Base-by-base conservation (phyloP, 1,140 invertebrate species). In the Campoletis sonorensis region DNA sequence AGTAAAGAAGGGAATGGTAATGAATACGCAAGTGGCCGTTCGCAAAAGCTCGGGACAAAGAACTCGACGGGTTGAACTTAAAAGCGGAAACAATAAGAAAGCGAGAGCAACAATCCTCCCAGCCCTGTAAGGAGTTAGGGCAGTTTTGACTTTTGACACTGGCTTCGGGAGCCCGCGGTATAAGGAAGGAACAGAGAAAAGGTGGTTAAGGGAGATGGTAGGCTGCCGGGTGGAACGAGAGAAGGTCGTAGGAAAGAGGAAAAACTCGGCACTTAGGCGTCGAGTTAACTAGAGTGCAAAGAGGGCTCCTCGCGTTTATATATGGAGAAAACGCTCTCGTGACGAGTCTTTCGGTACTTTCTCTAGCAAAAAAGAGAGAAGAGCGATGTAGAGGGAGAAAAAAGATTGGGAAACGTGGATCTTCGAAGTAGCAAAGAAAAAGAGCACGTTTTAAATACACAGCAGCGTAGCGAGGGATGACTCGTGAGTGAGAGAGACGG, bases 221-320 rank as follows among this genome's bases (percentile, higher is more conserved):
- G 13, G 8, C 30, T 4, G 18, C 30, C 40, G 54, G 45, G 27
- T n/a, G 18, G 16, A 40, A 18, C 2, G 26, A 76, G 76, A 76
- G 78, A 81, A 82, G 80, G 81, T 73, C 40, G 40, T 13, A 45
- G 40, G 67, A 75, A 79, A 83, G 84, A 84, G 78, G 81, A 85
- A 84, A 87, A 87, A 88, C 86, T 80, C 81, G 82, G 86, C 85
- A 87, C 85, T 88, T 87, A 86, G 86, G 13, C 13, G n/a, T 26
- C 75, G 72, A 84, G 83, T 85, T 84, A 86, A 87, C 84, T 87
- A 87, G 86, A 89, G 85, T 86, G 83, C 83, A 82, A 79, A 67
- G 78, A 70, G 11, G 27, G 27, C 27, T 33, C 26, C 67, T 23
- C 7, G 80, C 85, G 81, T 88, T 89, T 88, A 87, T 86, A 86